Evolutionary conservation across 1,140 invertebrate species (phyloP), one percentile per base, ranked within the genome.

Genomic region (Caenorhabditis briggsae): DNA sequence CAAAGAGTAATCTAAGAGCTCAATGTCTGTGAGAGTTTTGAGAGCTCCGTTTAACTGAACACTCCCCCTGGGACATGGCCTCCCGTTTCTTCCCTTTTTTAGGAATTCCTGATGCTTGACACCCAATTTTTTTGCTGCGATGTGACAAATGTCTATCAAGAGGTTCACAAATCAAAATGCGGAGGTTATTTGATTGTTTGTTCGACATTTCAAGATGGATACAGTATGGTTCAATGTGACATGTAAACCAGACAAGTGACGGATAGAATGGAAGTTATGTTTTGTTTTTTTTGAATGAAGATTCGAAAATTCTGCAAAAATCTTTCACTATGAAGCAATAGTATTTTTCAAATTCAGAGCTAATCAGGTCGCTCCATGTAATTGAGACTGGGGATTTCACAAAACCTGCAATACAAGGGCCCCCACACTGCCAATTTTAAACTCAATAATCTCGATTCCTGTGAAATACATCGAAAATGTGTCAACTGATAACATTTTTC

Each of bases 81-180:
- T 70, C 59, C n/a, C 20, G 8, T 58, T 25, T 61, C 25, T 20
- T 25, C 59, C n/a, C 41, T 59, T n/a, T 59, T 11, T 8, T 8
- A 33, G n/a, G 46, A 53, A 50, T 78, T 78, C 33, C 70, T 78
- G 70, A 12, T 78, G 20, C 70, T 78, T 78, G 70, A 78, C 70
- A 78, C 70, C 70, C 43, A 46, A 78, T 78, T 20, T 20, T 46
- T 78, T 78, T 78, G 50, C 50, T 53, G 7, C 12, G n/a, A 18
- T 46, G 64, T 70, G 64, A 78, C 70, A 78, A 78, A 78, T 78
- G 70, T 41, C 46, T 50, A 20, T 20, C 70, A 78, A 43, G n/a
- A 20, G 70, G 70, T 78, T 78, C 70, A 78, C 70, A 50, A 41
- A 78, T 78, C 70, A 50, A 50, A 70, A 43, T 11, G 12, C n/a